Evolutionary conservation across 2,113 vertebrate genomes (phyloP).

Genomic region (Andinoacara biseriatus): DNA sequence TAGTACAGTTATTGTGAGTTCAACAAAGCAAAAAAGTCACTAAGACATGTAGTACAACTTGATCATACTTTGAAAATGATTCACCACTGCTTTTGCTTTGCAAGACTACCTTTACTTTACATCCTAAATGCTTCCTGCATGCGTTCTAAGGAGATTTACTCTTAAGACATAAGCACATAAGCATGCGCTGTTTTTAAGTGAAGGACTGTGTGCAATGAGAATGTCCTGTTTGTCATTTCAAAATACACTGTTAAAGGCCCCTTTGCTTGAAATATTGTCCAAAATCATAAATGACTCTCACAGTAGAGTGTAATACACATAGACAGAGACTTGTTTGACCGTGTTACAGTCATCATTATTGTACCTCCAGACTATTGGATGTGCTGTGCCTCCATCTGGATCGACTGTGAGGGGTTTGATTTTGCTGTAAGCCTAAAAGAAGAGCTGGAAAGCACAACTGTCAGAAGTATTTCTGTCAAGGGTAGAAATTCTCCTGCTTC

Average conservation of each 20-base stretch:
- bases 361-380: constrained; percentile 42
- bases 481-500: constrained; percentile 33
- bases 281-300: constrained; percentile 7
- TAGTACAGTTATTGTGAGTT: neutral
- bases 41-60: neutral
- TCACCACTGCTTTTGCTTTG: neutral
- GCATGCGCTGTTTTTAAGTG: neutral
- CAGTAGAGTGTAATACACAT: constrained; percentile 22
- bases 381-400: constrained; percentile 29
- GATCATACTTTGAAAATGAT: neutral
- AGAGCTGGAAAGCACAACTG: constrained; percentile 55
- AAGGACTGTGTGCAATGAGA: constrained; percentile 5
- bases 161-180: neutral
- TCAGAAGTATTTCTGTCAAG: constrained; percentile 64
- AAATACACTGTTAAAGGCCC: neutral
- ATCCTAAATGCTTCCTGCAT: neutral
- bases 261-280: neutral
- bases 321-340: constrained; percentile 68
- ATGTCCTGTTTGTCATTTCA: constrained; percentile 1
- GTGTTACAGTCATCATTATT: constrained; percentile 74
- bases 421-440: constrained; percentile 57
- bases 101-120: neutral
- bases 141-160: neutral
- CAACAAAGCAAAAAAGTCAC: neutral
- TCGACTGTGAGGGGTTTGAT: constrained; percentile 58